These are phyloP conservation scores for Drepanosiphum platanoidis DNA, from an alignment of 2,888 invertebrate species.

Conservation along the genomic window DNA sequence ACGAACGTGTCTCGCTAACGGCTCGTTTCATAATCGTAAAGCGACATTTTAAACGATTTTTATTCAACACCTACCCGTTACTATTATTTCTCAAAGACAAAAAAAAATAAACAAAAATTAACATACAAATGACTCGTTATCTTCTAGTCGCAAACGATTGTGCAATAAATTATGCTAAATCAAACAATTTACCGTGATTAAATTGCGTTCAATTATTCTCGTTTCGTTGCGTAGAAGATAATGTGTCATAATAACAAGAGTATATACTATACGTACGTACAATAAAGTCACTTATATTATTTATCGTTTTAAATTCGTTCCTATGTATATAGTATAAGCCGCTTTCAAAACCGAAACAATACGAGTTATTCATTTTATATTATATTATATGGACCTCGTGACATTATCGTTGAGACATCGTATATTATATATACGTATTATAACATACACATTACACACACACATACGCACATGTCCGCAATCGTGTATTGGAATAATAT, in stretches of 20 bases:
- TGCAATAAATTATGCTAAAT: constrained; percentile 22
- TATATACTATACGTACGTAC: neutral
- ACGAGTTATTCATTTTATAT: neutral
- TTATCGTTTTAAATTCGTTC: neutral
- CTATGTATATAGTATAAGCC: too few relatives aligned
- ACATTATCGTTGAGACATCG: neutral
- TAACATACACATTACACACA: neutral
- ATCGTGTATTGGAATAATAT: too few relatives aligned
- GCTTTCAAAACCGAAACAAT: neutral
- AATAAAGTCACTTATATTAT: neutral
- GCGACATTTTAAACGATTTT: neutral
- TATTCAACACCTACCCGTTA: neutral
- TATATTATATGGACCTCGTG: neutral
- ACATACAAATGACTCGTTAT: constrained; percentile 18
- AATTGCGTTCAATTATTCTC: constrained; percentile 25
- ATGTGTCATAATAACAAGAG: neutral
- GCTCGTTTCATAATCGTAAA: neutral
- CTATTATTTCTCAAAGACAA: constrained; percentile 9
- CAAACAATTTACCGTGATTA: constrained; percentile 14
- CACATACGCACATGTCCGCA: neutral
- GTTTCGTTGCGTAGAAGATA: neutral
- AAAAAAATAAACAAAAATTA: constrained; percentile 7
- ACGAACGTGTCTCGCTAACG: neutral
- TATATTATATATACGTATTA: too few relatives aligned
- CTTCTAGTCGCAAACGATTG: neutral